Evolutionary conservation across 1,140 invertebrate species (phyloP).

Genomic region (Agrypnia vestita): DNA sequence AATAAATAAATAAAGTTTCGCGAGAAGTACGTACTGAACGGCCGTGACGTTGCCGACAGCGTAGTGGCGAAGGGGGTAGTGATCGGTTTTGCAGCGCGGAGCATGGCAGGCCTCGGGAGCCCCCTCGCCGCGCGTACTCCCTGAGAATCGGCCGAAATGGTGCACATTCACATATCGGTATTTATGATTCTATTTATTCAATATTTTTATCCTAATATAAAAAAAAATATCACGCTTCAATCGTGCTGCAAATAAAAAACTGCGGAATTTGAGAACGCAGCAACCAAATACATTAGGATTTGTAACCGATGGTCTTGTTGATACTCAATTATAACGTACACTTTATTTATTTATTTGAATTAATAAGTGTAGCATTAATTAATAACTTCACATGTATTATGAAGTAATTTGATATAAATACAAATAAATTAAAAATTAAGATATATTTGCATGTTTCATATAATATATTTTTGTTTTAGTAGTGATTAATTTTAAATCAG

Average conservation of each 20-base stretch:
- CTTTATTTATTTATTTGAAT: no score
- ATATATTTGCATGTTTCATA: no score
- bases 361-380: no score
- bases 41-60: background rate
- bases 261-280: no score
- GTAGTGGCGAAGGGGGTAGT: slow-evolving; percentile 17
- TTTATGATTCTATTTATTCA: slow-evolving; percentile 2
- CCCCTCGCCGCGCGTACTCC: background rate
- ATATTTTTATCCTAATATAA: background rate
- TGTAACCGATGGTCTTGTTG: no score
- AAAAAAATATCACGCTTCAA: background rate
- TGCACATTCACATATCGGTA: slow-evolving; percentile 32
- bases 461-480: no score
- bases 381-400: no score
- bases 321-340: no score
- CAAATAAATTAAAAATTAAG: no score
- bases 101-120: background rate
- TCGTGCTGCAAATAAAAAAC: background rate
- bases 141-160: slow-evolving; percentile 20
- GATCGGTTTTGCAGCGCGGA: background rate
- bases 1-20: background rate
- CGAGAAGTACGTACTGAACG: background rate
- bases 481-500: no score
- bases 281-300: no score
- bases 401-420: no score